Conservation (phyloP, 2,888 invertebrate genomes). For the Hylaea fasciaria region DNA sequence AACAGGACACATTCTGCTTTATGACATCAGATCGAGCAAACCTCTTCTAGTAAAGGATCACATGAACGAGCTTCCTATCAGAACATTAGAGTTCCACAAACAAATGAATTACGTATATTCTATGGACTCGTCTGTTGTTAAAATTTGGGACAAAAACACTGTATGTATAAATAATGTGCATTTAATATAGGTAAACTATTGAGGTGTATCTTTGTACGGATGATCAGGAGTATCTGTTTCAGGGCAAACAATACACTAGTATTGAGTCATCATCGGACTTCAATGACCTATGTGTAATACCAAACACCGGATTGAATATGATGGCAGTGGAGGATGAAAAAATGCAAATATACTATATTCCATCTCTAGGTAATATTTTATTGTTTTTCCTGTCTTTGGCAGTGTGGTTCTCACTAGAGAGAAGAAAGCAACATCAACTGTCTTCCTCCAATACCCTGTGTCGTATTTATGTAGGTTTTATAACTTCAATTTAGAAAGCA, state of each 20-base stretch:
- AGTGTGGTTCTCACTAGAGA: too few relatives aligned
- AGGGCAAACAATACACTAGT: slow-evolving; percentile 97
- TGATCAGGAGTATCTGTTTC: slow-evolving; percentile 43
- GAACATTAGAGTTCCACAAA: slow-evolving; percentile 93
- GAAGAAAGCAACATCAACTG: too few relatives aligned
- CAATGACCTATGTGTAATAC: slow-evolving; percentile 96
- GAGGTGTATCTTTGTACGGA: background rate
- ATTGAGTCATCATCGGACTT: slow-evolving; percentile 94
- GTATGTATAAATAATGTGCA: slow-evolving; percentile 76
- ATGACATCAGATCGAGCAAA: slow-evolving; percentile 96
- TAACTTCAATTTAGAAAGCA: too few relatives aligned
- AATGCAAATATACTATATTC: slow-evolving; percentile 97
- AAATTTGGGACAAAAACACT: slow-evolving; percentile 95
- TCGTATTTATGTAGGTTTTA: too few relatives aligned
- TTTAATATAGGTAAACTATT: background rate
- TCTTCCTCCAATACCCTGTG: too few relatives aligned
- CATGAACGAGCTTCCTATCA: slow-evolving; percentile 96
- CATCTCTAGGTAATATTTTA: slow-evolving; percentile 86
- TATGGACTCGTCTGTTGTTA: slow-evolving; percentile 94
- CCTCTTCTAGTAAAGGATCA: slow-evolving; percentile 97
- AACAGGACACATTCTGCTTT: slow-evolving; percentile 96
- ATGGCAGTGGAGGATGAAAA: slow-evolving; percentile 97
- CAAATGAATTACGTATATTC: slow-evolving; percentile 93
- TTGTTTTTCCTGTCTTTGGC: background rate
- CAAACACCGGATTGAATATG: slow-evolving; percentile 95